Base-by-base conservation (phyloP, 2,113 vertebrate species). In the Neogobius melanostomus region DNA sequence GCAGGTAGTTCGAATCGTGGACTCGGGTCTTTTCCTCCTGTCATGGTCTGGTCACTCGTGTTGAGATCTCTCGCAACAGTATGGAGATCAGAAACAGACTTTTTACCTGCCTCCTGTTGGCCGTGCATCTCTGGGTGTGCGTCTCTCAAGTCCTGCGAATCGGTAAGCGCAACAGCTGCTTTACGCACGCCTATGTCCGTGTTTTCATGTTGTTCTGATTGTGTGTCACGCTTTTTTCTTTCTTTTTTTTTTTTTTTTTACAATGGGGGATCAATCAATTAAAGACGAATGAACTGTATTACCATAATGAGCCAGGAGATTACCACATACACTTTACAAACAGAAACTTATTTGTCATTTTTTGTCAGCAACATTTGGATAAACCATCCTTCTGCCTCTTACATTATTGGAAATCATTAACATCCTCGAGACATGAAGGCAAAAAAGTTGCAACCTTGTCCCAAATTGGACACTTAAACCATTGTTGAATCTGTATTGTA, bases 111-210 rank as follows among this genome's bases (percentile, higher is more conserved):
- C 70, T 97, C 61, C 81, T 94, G 71, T 6, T 94, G n/a, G 78
- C 81, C 57, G 68, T 83, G 46, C 88, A 87, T 83, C 78, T 95
- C 67, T 86, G 91, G 15, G 86, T 85, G 64, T 91, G 93, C 84
- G 86, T 92, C 10, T 91, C 95, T 66, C 96, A 97, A 89, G 96
- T 97, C 68, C 94, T 98, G 74, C 79, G 96, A 73, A 95, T 98
- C 85, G 96, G 96, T 98, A 91, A 94, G 95, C 92, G 88, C 82
- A 74, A 65, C 84, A 85, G 70, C 83, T 84, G 76, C 28, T 74
- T 83, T 74, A 87, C 84, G 81, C 83, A 44, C 72, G 15, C 10
- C 21, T 11, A 5, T 36, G 28, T 15, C 49, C 12, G 64, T 6
- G 51, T 3, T 46, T 8, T 28, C 3, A 4, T 3, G 28, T 36